phyloP scores from a whole-genome alignment of 2,888 invertebrate species.

The Phorcus lineatus region DNA sequence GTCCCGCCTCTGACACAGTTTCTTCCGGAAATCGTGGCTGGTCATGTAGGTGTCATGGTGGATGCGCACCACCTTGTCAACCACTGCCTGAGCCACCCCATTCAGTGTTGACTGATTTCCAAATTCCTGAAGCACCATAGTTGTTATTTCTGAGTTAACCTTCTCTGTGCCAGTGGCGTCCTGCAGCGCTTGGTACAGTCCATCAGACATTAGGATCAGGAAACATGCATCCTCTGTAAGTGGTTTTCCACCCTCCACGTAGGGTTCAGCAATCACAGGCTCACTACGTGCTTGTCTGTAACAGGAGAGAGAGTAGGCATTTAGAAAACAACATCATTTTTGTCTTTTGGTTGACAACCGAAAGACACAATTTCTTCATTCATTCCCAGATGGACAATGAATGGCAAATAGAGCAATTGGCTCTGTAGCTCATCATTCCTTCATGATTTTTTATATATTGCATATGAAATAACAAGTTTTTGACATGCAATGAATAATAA shows the following conservation, averaged over 20 bases:
- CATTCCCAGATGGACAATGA: no score
- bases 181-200: conserved; percentile 88
- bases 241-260: conserved; percentile 85
- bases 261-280: conserved; percentile 89
- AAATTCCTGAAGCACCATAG: conserved; percentile 78
- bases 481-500: no score
- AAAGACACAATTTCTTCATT: no score
- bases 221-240: conserved; percentile 88
- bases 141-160: conserved; percentile 77
- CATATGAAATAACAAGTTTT: no score
- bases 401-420: no score
- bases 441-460: no score
- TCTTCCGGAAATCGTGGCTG: conserved; percentile 57
- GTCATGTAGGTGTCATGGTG: conserved; percentile 87
- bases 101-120: conserved; percentile 86
- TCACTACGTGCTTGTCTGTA: conserved; percentile 81
- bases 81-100: conserved; percentile 89
- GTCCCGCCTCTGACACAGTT: conserved; percentile 80
- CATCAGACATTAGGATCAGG: conserved; percentile 89
- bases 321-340: no score
- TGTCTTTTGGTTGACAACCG: no score
- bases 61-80: conserved; percentile 88
- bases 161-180: conserved; percentile 86
- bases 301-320: neutral
- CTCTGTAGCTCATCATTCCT: no score